A percentile compares a stretch with the other conserved stretches of the same genome.
These are phyloP conservation scores for Irena cyanogastra DNA, from an alignment of 2,113 vertebrate species.

Conservation along the genomic window DNA sequence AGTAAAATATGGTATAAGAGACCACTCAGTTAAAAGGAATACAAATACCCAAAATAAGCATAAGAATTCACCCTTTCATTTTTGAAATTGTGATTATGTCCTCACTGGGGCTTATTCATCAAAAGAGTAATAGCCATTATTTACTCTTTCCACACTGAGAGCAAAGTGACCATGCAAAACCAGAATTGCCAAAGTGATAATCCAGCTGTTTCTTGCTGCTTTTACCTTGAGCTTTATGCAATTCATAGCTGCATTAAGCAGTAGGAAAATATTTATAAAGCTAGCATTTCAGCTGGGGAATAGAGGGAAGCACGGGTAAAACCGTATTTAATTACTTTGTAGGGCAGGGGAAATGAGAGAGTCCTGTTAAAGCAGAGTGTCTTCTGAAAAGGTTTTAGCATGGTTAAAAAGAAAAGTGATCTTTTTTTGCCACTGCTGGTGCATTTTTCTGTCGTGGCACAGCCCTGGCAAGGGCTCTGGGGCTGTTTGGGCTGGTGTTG, in stretches of 20 bases:
- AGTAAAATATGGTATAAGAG: neutral
- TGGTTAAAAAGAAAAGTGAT: neutral
- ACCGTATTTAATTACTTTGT: neutral
- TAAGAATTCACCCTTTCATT: neutral
- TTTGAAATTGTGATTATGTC: neutral
- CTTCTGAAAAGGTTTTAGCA: neutral
- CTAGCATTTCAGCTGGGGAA: neutral
- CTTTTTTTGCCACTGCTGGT: neutral
- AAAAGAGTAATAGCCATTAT: neutral
- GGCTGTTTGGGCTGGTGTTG: neutral
- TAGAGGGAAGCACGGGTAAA: neutral
- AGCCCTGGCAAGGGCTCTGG: no score
- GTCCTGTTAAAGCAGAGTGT: neutral
- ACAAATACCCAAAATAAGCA: neutral
- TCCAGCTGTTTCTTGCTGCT: neutral
- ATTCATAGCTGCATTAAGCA: constrained; percentile 1
- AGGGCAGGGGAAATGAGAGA: neutral
- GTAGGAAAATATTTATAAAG: neutral
- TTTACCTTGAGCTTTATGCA: neutral
- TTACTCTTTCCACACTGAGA: neutral
- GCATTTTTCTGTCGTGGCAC: neutral
- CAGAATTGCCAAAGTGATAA: neutral
- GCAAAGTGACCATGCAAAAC: neutral
- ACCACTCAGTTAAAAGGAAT: neutral
- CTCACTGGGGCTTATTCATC: neutral